Conservation (phyloP, 1,140 invertebrate species). For the Aplysia californica region DNA sequence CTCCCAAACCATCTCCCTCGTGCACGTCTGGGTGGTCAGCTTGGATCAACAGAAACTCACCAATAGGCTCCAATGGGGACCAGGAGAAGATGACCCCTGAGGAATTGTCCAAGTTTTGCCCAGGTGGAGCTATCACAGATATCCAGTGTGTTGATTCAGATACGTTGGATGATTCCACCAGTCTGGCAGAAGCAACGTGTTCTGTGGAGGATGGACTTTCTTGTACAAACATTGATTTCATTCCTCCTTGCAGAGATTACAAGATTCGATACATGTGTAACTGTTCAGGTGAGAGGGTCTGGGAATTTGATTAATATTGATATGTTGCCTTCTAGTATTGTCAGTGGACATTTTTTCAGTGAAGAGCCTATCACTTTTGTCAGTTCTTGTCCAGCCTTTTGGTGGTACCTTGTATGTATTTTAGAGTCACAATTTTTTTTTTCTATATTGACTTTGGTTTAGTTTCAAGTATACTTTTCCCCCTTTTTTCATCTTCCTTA, state of each 20-base stretch:
- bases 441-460: too few relatives aligned
- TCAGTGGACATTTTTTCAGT: too few relatives aligned
- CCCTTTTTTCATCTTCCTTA: too few relatives aligned
- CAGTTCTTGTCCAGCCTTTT: too few relatives aligned
- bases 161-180: conserved; percentile 40
- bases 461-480: too few relatives aligned
- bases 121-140: conserved; percentile 42
- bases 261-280: conserved; percentile 67
- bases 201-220: conserved; percentile 39
- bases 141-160: conserved; percentile 45
- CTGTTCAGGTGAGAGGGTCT: conserved; percentile 50
- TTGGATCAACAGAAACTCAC: conserved; percentile 35
- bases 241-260: conserved; percentile 62
- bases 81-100: conserved; percentile 38
- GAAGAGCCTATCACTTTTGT: too few relatives aligned
- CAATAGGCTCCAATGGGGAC: conserved; percentile 32
- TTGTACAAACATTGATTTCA: conserved; percentile 48
- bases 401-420: too few relatives aligned
- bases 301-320: too few relatives aligned
- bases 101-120: conserved; percentile 43
- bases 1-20: conserved; percentile 6
- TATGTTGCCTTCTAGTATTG: too few relatives aligned
- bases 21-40: conserved; percentile 33
- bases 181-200: conserved; percentile 48
- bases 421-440: too few relatives aligned